Evolutionary conservation across 2,888 invertebrate genomes (phyloP), one percentile per base, ranked within the genome.

Genomic region (Cheilosia grossa): DNA sequence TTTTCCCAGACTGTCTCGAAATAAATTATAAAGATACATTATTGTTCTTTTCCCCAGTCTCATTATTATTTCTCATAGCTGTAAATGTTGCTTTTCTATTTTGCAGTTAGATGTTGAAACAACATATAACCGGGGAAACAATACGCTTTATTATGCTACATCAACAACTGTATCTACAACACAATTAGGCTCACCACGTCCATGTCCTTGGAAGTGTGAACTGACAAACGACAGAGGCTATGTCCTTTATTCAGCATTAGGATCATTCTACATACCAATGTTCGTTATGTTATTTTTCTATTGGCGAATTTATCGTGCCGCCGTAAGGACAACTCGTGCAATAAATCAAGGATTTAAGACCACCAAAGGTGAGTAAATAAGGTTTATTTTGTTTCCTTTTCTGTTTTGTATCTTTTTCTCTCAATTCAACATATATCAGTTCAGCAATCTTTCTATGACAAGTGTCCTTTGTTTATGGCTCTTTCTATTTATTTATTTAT

Each of bases 221-320:
- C 94, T 98, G 87, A 98, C 97, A 89, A 97, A 97, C 93, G 98
- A 98, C 91, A 96, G 96, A 58, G 98, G 98, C 69, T 99, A 99
- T 93, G 98, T 99, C 73, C 96, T 99, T 72, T 98, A 98, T 93
- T 98, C 98, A 4, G 98, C 99, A 0, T 94, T 99, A 27, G 99
- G 99, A n/a, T 98, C 98, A 87, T 99, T 99, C 94, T 99, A 97
- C 93, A 96, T 98, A 89, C 99, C 99, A 49, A 98, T 98, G 98
- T 95, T 98, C 89, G 97, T 99, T 88, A 99, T 99, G 97, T 94
- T 98, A 89, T 98, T 98, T 94, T 98, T 99, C 94, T 99, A 99
- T 92, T 98, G 98, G 96, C 94, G 97, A 88, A 99, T 99, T 89
- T 99, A 98, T 93, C 95, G 96, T 88, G 98, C 98, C 4, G 99